Evolutionary conservation across 2,797 vertebrate genomes (phyloP), one percentile per base, ranked within the genome.

Genomic region (Mustela erminea): DNA sequence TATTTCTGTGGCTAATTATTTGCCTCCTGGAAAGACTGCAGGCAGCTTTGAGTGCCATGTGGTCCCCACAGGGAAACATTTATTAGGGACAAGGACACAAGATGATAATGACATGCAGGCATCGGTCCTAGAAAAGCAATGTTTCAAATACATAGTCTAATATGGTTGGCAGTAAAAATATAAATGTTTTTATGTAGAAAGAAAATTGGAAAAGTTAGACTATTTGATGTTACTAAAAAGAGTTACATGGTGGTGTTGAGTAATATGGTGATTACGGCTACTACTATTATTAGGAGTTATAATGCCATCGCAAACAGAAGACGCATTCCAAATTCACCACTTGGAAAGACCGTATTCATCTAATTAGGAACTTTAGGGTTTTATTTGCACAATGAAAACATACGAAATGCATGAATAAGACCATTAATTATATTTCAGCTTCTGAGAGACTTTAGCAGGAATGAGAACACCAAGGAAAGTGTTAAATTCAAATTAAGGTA

Each of bases 71-170:
- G 97, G 96, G 83, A 98, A 97, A 90, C 85, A 95, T 96, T 96
- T 96, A 97, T 97, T 97, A 96, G 88, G 91, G 90, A 97, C 96
- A 98, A 97, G 98, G 96, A 98, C 90, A 90, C 54, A 81, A 89
- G 89, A 95, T 96, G 96, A 96, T 98, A 98, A 98, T 97, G 75
- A 95, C 97, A 97, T 97, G 96, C 95, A 98, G 97, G 97, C 97
- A 95, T 90, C 91, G 85, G 88, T 97, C 97, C 97, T 97, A 95
- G 97, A 97, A 96, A 93, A 46, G 58, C 32, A 25, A 66, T 93
- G 60, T 84, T 97, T 95, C 93, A 94, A 97, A 97, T 96, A 35
- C 88, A 96, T 93, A 54, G 62, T 89, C 52, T 97, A 96, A 96
- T 97, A 88, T 38, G 86, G 85, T 94, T 98, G 96, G 97, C 97